Evolutionary conservation across 2,797 vertebrate species (phyloP), one percentile per base, ranked within the genome.

Genomic region (Parambassis ranga): DNA sequence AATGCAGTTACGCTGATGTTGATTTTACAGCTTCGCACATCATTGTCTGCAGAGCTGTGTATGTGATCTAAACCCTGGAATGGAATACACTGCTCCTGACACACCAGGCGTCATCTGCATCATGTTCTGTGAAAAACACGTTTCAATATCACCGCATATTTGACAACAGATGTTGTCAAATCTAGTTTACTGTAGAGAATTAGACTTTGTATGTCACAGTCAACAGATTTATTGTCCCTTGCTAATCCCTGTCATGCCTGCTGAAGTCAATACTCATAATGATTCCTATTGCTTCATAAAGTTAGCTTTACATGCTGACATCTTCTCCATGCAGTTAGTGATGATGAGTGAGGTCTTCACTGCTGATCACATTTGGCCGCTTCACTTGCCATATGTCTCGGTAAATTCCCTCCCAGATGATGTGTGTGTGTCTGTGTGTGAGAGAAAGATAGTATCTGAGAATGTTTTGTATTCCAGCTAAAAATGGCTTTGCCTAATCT

Each of bases 401-500:
- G 51, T 32, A 14, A 35, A 52, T 41, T 58, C 46, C 43, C 20
- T 47, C 35, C 61, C 48, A 65, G 24, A 69, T 64, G 65, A 15
- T 50, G 13, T 22, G 20, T 22, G 15, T 10, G 27, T 10, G 26
- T 9, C n/a, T n/a, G n/a, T n/a, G n/a, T n/a, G n/a, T n/a, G n/a
- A n/a, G n/a, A n/a, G n/a, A n/a, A n/a, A n/a, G n/a, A n/a, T n/a
- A n/a, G 16, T 6, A 16, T 82, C 42, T 66, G 55, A 62, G 51
- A 47, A 63, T 39, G 65, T 67, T 69, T 71, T 75, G 67, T 82
- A 53, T 61, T 72, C 28, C 23, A 22, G 67, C 42, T 77, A 67
- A 79, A 79, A 83, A 66, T 51, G 51, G 47, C 46, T 63, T 77
- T 33, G 20, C 10, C 39, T 68, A 33, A 81, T 82, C 53, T 65